Percentiles rank a stretch among this genome's conserved stretches.
phyloP scores from a whole-genome alignment of 2,113 vertebrate genomes.

The Mobula hypostoma region DNA sequence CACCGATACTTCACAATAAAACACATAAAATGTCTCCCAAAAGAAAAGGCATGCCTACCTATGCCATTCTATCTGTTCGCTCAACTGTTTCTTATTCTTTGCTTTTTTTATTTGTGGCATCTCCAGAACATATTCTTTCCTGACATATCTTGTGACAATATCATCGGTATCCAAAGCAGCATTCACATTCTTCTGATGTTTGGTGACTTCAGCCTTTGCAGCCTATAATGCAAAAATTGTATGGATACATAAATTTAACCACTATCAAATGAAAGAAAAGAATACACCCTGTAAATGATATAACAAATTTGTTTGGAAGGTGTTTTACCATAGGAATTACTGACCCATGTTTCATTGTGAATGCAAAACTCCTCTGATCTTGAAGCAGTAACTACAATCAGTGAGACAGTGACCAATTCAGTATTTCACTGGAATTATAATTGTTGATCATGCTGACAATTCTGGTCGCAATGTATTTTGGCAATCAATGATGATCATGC shows the following conservation, averaged over 20 bases:
- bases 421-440: no score
- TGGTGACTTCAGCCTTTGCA: not conserved
- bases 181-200: not conserved
- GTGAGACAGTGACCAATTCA: no score
- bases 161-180: constrained; percentile 19
- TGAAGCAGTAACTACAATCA: not conserved
- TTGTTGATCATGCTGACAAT: no score
- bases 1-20: not conserved
- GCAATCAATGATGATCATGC: no score
- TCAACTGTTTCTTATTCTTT: not conserved
- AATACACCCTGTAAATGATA: not conserved
- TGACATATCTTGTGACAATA: not conserved
- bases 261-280: not conserved
- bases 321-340: not conserved
- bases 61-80: not conserved
- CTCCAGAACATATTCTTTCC: not conserved
- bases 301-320: not conserved
- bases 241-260: not conserved
- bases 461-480: no score
- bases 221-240: not conserved
- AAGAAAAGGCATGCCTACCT: not conserved
- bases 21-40: not conserved
- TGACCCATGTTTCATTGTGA: not conserved
- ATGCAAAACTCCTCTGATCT: not conserved
- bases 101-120: no score